phyloP scores from a whole-genome alignment of 2,113 vertebrate genomes.

The Toxostoma redivivum region DNA sequence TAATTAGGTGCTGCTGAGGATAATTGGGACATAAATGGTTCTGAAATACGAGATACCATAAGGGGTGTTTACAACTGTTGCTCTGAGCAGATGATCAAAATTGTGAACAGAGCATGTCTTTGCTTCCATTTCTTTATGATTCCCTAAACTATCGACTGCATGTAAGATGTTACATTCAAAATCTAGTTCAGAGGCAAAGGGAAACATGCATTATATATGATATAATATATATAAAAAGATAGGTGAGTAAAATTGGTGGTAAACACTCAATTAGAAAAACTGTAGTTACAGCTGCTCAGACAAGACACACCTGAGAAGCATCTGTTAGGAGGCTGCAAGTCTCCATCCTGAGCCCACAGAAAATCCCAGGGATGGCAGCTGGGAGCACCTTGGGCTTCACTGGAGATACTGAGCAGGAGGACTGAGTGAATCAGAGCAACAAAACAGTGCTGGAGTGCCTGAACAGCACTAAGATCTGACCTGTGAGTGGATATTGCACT shows the following conservation, averaged over 20 bases:
- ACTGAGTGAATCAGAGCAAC: not conserved
- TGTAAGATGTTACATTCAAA: not conserved
- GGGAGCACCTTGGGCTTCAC: not conserved
- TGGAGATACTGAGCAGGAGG: not conserved
- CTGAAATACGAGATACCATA: not conserved
- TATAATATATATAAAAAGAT: not conserved
- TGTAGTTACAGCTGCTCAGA: not conserved
- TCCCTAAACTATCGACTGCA: not conserved
- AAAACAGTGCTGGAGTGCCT: not conserved
- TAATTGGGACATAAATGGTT: conserved; percentile 6
- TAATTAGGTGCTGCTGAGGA: not conserved
- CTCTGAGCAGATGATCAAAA: not conserved
- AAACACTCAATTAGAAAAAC: not conserved
- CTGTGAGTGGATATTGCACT: accelerated
- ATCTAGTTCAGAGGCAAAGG: not conserved
- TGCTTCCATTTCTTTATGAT: not conserved
- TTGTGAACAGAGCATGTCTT: not conserved
- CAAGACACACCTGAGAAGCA: not conserved
- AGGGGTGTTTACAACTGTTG: not conserved
- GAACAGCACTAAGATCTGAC: not conserved
- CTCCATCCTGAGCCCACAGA: not conserved
- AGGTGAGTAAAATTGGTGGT: not conserved
- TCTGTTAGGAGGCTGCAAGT: not conserved
- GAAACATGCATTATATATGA: not conserved
- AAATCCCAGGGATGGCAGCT: not conserved